phyloP scores from a whole-genome alignment of 2,888 invertebrate genomes.

The Eupithecia centaureata region DNA sequence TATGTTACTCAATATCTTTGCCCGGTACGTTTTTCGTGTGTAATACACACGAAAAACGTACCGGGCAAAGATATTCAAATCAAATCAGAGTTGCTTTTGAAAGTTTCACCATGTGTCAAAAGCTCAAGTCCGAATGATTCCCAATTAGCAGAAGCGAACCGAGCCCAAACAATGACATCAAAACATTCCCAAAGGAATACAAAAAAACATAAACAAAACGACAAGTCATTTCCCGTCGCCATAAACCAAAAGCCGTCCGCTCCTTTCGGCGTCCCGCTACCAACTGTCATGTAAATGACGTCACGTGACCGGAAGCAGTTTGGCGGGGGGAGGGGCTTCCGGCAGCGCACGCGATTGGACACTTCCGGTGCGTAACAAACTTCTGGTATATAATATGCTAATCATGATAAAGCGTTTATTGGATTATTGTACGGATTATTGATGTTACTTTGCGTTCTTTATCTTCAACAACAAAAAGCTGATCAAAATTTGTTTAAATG shows the following conservation, averaged over 20 bases:
- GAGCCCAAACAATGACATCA: slow-evolving; percentile 8
- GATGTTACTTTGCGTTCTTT: slow-evolving; percentile 21
- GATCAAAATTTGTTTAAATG: too few species aligned
- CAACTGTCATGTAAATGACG: slow-evolving; percentile 82
- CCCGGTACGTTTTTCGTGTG: too few species aligned
- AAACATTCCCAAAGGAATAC: slow-evolving; percentile 13
- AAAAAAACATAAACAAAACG: slow-evolving; percentile 43
- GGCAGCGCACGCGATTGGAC: slow-evolving; percentile 81
- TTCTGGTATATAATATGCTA: slow-evolving; percentile 78
- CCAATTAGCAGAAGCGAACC: neutral
- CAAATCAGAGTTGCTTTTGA: too few species aligned
- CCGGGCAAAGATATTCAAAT: too few species aligned
- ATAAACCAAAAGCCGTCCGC: slow-evolving; percentile 71
- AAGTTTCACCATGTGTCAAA: neutral
- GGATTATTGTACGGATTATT: slow-evolving; percentile 69
- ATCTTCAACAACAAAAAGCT: neutral
- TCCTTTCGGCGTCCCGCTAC: slow-evolving; percentile 59
- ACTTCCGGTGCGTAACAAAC: slow-evolving; percentile 80
- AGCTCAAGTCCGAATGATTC: neutral
- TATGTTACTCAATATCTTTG: too few species aligned
- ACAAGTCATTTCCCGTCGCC: slow-evolving; percentile 62
- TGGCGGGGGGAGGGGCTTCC: slow-evolving; percentile 76
- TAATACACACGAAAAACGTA: too few species aligned
- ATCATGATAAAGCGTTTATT: slow-evolving; percentile 81
- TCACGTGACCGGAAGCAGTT: slow-evolving; percentile 83